A percentile compares a stretch with the other conserved stretches of the same genome.
phyloP scores from a whole-genome alignment of 2,888 invertebrate species.

The Terebella lapidaria region DNA sequence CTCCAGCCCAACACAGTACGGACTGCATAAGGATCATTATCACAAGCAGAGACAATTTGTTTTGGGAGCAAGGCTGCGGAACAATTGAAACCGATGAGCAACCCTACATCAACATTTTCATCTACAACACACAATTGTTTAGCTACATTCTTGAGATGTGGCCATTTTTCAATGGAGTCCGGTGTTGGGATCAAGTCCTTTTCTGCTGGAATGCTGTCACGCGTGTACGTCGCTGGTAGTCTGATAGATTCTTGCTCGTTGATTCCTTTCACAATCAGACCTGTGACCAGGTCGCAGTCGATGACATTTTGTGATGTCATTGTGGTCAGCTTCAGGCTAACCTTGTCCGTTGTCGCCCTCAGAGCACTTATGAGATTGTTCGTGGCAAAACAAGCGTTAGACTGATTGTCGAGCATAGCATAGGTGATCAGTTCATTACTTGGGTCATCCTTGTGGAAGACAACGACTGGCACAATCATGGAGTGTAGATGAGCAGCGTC shows the following conservation, averaged over 20 bases:
- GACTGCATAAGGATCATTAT: background rate
- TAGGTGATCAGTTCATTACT: background rate
- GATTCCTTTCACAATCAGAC: background rate
- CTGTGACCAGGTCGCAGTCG: background rate
- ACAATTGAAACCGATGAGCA: background rate
- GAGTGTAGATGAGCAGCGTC: no score
- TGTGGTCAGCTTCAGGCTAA: background rate
- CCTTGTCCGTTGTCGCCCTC: background rate
- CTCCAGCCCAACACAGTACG: no score
- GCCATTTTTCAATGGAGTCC: background rate
- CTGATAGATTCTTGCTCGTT: background rate
- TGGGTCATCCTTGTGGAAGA: background rate
- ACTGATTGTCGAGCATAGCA: conserved; percentile 2
- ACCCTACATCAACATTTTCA: background rate
- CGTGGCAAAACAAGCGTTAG: background rate
- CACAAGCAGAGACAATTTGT: no score
- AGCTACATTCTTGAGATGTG: background rate
- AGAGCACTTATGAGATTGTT: background rate
- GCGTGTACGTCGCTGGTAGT: background rate
- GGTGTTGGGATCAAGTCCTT: background rate
- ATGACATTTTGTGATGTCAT: background rate
- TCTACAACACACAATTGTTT: background rate
- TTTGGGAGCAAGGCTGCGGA: no score
- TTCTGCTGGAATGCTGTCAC: background rate
- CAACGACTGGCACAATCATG: background rate